Conservation (phyloP, 1,140 invertebrate genomes). For the Euwallacea similis region DNA sequence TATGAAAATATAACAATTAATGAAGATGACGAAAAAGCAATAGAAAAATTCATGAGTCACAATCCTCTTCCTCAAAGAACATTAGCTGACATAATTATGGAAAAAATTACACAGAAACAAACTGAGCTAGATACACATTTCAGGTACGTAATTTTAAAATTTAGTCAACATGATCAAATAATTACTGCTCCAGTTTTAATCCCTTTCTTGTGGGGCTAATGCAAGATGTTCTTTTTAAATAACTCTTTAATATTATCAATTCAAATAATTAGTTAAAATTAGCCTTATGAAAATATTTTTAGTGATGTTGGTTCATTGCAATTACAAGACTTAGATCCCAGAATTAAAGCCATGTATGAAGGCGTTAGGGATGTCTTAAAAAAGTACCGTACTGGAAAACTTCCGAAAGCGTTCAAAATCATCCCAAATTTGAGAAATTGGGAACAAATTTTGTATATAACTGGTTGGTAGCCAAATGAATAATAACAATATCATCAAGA, state of each 20-base stretch:
- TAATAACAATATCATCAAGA: constrained; percentile 45
- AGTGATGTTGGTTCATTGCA: constrained; percentile 72
- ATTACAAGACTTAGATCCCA: constrained; percentile 79
- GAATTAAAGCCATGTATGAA: constrained; percentile 80
- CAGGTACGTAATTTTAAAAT: constrained; percentile 26
- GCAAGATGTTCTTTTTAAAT: too few species aligned
- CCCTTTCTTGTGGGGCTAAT: not conserved
- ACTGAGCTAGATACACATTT: constrained; percentile 87
- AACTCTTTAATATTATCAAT: too few species aligned
- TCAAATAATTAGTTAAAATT: too few species aligned
- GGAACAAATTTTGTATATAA: constrained; percentile 93
- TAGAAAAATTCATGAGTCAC: constrained; percentile 81
- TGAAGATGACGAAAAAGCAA: constrained; percentile 84
- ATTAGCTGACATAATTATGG: constrained; percentile 87
- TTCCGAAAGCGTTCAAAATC: constrained; percentile 98
- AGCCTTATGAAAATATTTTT: not conserved
- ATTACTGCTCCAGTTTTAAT: not conserved
- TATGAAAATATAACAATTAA: constrained; percentile 75
- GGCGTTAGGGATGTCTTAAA: constrained; percentile 83
- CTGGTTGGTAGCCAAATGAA: constrained; percentile 46
- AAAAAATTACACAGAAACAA: constrained; percentile 91
- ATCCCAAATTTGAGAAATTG: constrained; percentile 92
- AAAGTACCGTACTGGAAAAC: constrained; percentile 91
- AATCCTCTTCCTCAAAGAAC: constrained; percentile 67
- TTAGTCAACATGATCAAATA: not conserved